A percentile compares a stretch with the other conserved stretches of the same genome.
Evolutionary conservation across 2,797 vertebrate genomes (phyloP).

Genomic region (Buphagus erythrorhynchus): DNA sequence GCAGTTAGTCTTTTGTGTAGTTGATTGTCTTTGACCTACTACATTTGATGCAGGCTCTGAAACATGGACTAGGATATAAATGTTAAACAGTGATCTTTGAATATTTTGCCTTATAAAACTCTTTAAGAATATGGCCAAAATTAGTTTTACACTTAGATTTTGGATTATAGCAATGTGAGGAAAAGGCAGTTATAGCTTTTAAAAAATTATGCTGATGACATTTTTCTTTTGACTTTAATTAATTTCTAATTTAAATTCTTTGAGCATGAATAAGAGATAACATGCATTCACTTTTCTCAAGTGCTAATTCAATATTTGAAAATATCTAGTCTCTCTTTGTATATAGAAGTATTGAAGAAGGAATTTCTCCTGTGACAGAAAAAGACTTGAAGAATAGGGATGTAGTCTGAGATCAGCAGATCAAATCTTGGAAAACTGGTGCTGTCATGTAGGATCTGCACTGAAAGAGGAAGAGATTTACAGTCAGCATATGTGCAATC

Average conservation of each 20-base stretch:
- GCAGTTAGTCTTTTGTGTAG: not conserved
- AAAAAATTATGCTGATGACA: not conserved
- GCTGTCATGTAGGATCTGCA: not conserved
- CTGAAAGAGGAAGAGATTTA: conserved; percentile 33
- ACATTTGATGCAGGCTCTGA: not conserved
- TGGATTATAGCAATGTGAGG: not conserved
- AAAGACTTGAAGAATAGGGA: conserved; percentile 18
- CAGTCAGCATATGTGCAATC: not conserved
- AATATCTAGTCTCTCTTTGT: conserved; percentile 56
- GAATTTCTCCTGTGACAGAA: conserved; percentile 5
- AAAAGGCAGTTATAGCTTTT: not conserved
- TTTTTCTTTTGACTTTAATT: not conserved
- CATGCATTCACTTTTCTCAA: not conserved
- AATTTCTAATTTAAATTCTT: not conserved
- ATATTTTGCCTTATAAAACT: not conserved
- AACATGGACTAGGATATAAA: not conserved
- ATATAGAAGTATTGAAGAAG: conserved; percentile 37
- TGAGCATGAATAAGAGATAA: not conserved
- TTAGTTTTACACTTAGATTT: not conserved
- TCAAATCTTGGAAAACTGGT: conserved; percentile 23
- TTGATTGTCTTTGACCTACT: not conserved
- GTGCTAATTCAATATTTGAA: conserved; percentile 33
- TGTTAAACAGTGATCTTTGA: not conserved
- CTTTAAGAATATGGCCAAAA: not conserved
- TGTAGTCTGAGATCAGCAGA: not conserved